Evolutionary conservation across 2,888 invertebrate species (phyloP).

Genomic region (Labia minor): DNA sequence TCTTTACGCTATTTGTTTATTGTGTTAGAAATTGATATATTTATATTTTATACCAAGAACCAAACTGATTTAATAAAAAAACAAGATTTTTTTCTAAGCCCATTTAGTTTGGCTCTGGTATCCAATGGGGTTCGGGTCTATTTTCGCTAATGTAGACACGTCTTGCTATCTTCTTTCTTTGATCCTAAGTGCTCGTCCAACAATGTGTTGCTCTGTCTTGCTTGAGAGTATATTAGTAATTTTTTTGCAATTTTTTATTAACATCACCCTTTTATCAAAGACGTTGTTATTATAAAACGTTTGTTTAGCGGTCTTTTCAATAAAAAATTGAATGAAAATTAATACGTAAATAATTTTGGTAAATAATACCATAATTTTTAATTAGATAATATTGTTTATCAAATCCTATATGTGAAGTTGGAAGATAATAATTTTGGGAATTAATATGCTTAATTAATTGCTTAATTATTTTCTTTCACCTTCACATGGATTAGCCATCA

Average conservation of each 20-base stretch:
- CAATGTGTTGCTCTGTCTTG: neutral
- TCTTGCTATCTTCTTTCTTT: conserved; percentile 6
- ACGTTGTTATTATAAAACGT: neutral
- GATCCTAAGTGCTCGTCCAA: conserved; percentile 7
- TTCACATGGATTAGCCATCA: neutral
- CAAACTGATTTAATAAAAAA: neutral
- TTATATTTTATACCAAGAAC: conserved; percentile 7
- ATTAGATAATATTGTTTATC: too few relatives aligned
- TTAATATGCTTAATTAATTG: neutral
- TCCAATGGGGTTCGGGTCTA: neutral
- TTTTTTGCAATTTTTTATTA: neutral
- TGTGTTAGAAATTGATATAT: neutral
- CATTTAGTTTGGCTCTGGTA: neutral
- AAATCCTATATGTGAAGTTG: neutral
- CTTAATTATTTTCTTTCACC: neutral
- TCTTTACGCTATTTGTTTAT: neutral
- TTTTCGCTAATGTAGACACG: neutral
- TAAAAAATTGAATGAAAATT: neutral
- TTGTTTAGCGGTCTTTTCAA: neutral
- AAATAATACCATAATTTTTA: too few relatives aligned
- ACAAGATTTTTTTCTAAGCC: too few relatives aligned
- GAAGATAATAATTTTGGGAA: neutral
- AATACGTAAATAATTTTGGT: too few relatives aligned
- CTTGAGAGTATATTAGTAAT: neutral
- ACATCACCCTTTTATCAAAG: neutral